phyloP scores from a whole-genome alignment of 1,140 invertebrate genomes.

The Drosophila chauvacae region DNA sequence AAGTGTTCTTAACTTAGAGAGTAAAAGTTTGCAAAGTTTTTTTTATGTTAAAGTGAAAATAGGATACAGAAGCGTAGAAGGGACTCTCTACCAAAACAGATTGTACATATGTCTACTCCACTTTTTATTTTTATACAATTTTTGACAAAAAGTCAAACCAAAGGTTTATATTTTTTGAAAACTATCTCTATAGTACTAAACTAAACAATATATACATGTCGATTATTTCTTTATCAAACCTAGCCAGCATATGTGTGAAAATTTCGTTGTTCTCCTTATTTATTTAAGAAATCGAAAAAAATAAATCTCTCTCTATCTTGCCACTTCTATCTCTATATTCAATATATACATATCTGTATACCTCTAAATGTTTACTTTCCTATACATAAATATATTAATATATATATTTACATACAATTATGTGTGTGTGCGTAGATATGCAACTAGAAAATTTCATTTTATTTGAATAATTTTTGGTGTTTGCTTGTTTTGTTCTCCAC shows the following conservation, averaged over 20 bases:
- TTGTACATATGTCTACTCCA: neutral
- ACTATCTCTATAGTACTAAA: neutral
- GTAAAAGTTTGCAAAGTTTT: neutral
- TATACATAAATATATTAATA: slow-evolving; percentile 50
- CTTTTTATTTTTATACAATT: neutral
- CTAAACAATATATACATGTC: neutral
- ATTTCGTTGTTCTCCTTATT: slow-evolving; percentile 15
- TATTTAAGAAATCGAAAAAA: slow-evolving; percentile 16
- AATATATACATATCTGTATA: slow-evolving; percentile 38
- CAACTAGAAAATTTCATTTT: slow-evolving; percentile 55
- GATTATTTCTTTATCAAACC: slow-evolving; percentile 20
- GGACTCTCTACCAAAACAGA: neutral
- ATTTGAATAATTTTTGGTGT: slow-evolving; percentile 79
- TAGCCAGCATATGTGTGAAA: slow-evolving; percentile 6
- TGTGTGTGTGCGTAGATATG: slow-evolving; percentile 69
- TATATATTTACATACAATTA: slow-evolving; percentile 48
- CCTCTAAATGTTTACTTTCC: slow-evolving; percentile 63
- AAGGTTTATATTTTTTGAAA: no score
- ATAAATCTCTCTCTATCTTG: slow-evolving; percentile 34
- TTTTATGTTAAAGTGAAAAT: neutral
- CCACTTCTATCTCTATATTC: slow-evolving; percentile 39
- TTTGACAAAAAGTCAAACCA: neutral
- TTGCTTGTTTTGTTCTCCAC: slow-evolving; percentile 75
- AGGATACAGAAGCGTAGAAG: neutral
- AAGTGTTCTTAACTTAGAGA: no score